Base-by-base conservation (phyloP, 1,140 invertebrate genomes). In the Ericerus pela region DNA sequence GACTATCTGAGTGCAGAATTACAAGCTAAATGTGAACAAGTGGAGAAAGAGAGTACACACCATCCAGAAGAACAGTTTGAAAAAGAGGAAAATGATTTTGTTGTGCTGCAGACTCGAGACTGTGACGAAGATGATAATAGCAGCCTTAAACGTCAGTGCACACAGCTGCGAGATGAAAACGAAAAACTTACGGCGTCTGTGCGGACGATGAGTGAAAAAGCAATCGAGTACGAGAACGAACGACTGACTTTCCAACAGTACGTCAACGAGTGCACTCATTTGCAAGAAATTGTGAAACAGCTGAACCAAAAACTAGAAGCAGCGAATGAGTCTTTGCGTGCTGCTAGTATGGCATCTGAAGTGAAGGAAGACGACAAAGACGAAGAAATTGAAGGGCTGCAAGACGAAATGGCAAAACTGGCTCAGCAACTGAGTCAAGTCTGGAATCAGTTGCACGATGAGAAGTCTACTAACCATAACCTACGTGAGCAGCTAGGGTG, bases 51-150 rank as follows among this genome's bases (percentile, higher is more conserved):
- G n/a, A n/a, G n/a, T n/a, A n/a, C n/a, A n/a, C n/a, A n/a, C n/a
- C n/a, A n/a, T n/a, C n/a, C n/a, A n/a, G n/a, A n/a, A n/a, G n/a
- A n/a, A n/a, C n/a, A n/a, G n/a, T n/a, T n/a, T n/a, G 41, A 47
- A 24, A 47, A 47, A 24, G 26, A 18, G 10, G 41, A 47, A 47
- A 47, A 47, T 16, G 41, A 47, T 47, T 47, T 47, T 14, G 41
- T 47, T 10, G 41, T 47, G 10, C 26, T 47, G 20, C 41, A 24
- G 12, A 20, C 8, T 2, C 22, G 26, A 47, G 41, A 47, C 18
- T 18, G 20, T 4, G 41, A 47, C 22, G 8, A 6, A 8, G 30
- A 33, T n/a, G 30, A 33, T 33, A 8, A 33, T n/a, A 33, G n/a
- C 8, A 22, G 10, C 41, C 26, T 8, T 18, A 47, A 47, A 14